Conservation (phyloP, 2,888 invertebrate species). For the Oscheius myriophilus region DNA sequence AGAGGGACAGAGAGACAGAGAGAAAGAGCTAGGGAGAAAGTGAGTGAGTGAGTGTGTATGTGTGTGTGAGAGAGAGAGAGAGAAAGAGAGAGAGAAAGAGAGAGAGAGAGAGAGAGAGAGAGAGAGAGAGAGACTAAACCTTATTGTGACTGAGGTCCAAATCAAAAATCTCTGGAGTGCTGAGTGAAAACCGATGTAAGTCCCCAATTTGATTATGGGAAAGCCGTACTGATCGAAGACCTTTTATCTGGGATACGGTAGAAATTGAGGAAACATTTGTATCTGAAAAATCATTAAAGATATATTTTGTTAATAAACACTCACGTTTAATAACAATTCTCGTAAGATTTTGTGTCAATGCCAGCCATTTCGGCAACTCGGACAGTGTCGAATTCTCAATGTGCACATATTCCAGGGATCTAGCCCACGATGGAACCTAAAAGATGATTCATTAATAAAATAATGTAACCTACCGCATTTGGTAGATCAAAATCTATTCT, state of each 20-base stretch:
- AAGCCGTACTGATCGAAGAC: conserved; percentile 46
- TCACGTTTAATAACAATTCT: conserved; percentile 10
- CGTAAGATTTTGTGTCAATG: conserved; percentile 21
- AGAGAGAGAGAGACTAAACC: conserved; percentile 33
- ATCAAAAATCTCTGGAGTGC: conserved; percentile 42
- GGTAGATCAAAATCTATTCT: conserved; percentile 19
- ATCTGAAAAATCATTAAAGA: too few relatives aligned
- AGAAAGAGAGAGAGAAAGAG: too few relatives aligned
- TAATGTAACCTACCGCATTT: background rate
- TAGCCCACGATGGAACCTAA: conserved; percentile 14
- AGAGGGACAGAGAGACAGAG: background rate
- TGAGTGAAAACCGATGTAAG: conserved; percentile 45
- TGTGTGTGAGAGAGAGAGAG: too few relatives aligned
- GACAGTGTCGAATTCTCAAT: conserved; percentile 57
- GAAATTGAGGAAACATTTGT: conserved; percentile 49
- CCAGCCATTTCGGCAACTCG: conserved; percentile 60
- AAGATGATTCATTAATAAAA: background rate
- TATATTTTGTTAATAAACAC: too few relatives aligned
- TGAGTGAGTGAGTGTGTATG: too few relatives aligned
- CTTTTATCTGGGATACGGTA: conserved; percentile 47
- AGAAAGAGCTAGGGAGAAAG: background rate
- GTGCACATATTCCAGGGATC: conserved; percentile 43
- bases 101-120: background rate
- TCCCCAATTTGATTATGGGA: conserved; percentile 55
- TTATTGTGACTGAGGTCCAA: conserved; percentile 59